phyloP scores from a whole-genome alignment of 2,888 invertebrate genomes.

The Bellardia bayeri region DNA sequence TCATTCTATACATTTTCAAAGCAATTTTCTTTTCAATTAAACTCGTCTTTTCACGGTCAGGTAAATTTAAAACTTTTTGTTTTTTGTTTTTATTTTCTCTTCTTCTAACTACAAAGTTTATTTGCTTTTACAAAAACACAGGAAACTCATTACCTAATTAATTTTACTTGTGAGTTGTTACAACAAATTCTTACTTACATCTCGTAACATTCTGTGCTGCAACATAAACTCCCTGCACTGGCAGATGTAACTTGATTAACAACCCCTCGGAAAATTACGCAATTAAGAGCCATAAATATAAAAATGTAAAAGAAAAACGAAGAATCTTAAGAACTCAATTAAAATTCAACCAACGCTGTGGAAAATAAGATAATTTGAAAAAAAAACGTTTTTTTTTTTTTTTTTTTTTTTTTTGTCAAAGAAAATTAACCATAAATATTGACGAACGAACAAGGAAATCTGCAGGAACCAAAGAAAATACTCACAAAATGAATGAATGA shows the following conservation, averaged over 20 bases:
- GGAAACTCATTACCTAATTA: neutral
- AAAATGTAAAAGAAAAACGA: neutral
- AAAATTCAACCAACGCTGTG: constrained; percentile 25
- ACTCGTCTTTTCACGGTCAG: neutral
- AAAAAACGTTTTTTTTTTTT: neutral
- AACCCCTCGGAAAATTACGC: constrained; percentile 1
- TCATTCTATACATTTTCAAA: neutral
- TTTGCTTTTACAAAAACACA: neutral
- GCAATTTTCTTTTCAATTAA: neutral
- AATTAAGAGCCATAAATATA: constrained; percentile 2
- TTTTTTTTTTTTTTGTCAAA: neutral
- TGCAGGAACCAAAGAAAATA: neutral
- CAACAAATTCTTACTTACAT: neutral
- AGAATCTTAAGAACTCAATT: constrained; percentile 21
- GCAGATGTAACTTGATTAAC: neutral
- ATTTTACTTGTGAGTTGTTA: neutral
- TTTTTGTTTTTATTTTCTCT: neutral
- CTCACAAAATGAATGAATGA: neutral
- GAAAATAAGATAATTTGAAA: constrained; percentile 4
- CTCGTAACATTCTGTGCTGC: neutral
- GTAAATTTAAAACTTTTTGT: neutral
- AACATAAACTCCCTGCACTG: neutral
- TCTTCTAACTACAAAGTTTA: neutral
- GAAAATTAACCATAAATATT: neutral
- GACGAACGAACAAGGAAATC: neutral